phyloP scores from a whole-genome alignment of 2,113 vertebrate species.

The Mesembrinibis cayennensis region DNA sequence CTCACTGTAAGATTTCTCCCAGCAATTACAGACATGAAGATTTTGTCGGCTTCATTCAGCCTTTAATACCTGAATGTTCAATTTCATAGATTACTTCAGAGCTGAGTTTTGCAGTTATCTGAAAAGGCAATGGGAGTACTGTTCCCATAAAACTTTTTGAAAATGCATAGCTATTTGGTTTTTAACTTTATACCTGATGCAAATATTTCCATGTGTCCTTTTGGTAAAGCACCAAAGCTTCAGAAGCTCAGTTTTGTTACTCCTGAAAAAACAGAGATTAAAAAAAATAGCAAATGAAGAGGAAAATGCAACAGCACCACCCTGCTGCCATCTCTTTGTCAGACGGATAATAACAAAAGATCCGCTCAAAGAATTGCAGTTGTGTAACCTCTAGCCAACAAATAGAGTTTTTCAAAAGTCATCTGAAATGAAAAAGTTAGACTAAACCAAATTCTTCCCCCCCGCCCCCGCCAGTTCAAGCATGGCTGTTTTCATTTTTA shows the following conservation, averaged over 20 bases:
- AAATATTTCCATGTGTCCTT: not conserved
- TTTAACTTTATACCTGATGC: not conserved
- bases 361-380: not conserved
- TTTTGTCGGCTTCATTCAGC: not conserved
- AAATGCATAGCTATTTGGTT: not conserved
- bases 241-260: not conserved
- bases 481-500: not conserved
- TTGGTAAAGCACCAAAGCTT: not conserved
- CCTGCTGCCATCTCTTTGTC: slow-evolving; percentile 54
- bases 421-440: not conserved
- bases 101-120: not conserved
- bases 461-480: not conserved
- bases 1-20: not conserved
- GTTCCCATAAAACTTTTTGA: not conserved
- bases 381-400: not conserved
- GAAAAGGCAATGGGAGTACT: not conserved
- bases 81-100: not conserved
- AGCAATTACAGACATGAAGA: not conserved
- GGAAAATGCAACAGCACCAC: slow-evolving; percentile 58
- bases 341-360: not conserved
- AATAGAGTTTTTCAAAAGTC: not conserved
- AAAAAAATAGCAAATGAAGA: not conserved
- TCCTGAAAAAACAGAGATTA: not conserved
- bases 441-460: not conserved
- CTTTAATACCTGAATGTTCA: not conserved